A percentile compares a stretch with the other conserved stretches of the same genome.
Conservation (phyloP, 2,113 vertebrate genomes). For the Geococcyx californianus region DNA sequence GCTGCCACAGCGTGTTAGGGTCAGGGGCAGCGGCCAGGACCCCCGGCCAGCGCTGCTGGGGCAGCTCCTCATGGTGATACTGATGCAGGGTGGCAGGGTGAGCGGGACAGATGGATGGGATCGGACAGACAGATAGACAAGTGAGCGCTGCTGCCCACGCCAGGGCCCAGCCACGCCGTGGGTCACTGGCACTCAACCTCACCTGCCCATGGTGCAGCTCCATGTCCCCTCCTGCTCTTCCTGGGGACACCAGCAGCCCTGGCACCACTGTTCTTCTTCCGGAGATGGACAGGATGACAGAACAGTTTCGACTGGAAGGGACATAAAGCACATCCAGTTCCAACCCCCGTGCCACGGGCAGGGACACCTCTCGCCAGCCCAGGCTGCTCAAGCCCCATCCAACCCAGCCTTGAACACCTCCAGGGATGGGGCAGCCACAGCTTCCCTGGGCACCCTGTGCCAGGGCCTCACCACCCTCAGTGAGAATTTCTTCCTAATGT, state of each 20-base stretch:
- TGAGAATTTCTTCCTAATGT: no score
- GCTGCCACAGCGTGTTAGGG: constrained; percentile 74
- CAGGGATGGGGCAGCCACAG: no score
- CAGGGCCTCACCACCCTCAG: no score
- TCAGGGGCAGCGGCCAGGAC: constrained; percentile 65
- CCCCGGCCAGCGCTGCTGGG: background rate
- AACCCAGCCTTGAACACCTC: no score
- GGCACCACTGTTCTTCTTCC: background rate
- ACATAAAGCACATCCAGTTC: no score
- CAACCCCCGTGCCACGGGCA: no score
- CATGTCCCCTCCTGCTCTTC: background rate
- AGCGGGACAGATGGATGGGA: background rate
- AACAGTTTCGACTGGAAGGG: no score
- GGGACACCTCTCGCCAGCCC: no score
- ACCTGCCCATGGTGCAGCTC: accelerated
- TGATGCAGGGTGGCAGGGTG: background rate
- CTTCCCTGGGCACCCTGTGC: no score
- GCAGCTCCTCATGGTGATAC: background rate
- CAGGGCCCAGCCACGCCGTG: background rate
- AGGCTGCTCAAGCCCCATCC: no score
- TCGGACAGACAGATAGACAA: background rate
- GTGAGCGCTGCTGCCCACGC: background rate
- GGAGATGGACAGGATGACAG: background rate
- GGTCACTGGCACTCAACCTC: background rate
- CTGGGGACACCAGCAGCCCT: background rate